These are phyloP conservation scores for Conger conger DNA, from an alignment of 2,113 vertebrate genomes.

Conservation along the genomic window DNA sequence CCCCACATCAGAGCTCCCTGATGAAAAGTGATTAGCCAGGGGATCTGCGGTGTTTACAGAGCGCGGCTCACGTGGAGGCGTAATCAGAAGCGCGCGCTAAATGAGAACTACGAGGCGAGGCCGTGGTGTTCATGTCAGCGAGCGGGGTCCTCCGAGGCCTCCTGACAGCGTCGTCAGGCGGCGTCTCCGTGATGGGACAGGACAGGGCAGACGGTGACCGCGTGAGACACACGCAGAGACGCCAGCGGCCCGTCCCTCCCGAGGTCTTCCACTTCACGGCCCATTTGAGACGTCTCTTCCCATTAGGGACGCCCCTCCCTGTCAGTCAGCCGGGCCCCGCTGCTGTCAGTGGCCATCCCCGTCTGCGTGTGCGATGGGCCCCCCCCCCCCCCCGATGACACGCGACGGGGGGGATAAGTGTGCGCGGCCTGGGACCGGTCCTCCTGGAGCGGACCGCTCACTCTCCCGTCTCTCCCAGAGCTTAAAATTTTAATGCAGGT, in stretches of 20 bases:
- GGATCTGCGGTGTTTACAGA: not conserved
- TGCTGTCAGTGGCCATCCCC: not conserved
- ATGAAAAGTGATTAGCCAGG: not conserved
- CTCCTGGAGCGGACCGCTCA: not conserved
- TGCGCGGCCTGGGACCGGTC: not conserved
- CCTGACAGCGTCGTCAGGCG: not conserved
- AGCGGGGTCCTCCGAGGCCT: not conserved
- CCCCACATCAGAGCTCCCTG: not conserved
- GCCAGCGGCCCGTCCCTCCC: constrained; percentile 55
- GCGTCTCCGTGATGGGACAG: not conserved
- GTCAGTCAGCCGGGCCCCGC: not conserved
- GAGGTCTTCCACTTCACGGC: constrained; percentile 74
- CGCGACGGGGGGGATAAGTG: not conserved
- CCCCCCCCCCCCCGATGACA: not conserved
- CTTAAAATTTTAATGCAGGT: constrained; percentile 39
- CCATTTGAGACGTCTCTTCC: constrained; percentile 75
- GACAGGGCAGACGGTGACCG: constrained; percentile 20
- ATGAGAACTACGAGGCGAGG: not conserved
- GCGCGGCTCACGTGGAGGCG: not conserved
- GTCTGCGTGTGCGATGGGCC: not conserved
- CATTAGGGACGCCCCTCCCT: not conserved
- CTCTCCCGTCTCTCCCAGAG: not conserved
- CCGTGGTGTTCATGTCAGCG: not conserved
- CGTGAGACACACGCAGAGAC: constrained; percentile 38
- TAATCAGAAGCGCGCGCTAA: not conserved